phyloP scores from a whole-genome alignment of 2,888 invertebrate genomes.

The Trichopoda pennipes region DNA sequence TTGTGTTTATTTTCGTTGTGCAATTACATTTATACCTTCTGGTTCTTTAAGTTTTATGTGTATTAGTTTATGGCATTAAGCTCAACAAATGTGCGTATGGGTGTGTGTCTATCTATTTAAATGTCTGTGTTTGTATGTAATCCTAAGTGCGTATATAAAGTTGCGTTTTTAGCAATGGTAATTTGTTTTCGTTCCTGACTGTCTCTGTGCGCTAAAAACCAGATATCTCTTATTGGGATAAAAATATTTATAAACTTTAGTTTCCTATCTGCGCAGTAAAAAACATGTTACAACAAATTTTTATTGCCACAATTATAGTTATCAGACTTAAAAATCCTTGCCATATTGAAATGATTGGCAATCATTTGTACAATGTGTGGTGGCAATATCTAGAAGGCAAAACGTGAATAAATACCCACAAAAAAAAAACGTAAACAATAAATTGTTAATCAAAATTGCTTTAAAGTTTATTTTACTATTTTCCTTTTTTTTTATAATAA shows the following conservation, averaged over 20 bases:
- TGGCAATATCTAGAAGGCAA: too few species aligned
- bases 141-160: constrained; percentile 44
- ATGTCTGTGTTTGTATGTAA: not conserved
- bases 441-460: too few species aligned
- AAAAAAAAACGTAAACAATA: too few species aligned
- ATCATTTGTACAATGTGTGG: constrained; percentile 78
- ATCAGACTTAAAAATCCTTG: too few species aligned
- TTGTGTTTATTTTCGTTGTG: constrained; percentile 19
- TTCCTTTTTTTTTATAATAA: too few species aligned
- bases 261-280: constrained; percentile 24
- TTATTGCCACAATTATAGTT: too few species aligned
- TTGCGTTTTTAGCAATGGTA: constrained; percentile 58
- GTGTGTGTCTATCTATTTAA: not conserved
- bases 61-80: not conserved
- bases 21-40: constrained; percentile 50
- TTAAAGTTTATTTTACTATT: too few species aligned
- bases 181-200: constrained; percentile 28
- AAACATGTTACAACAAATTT: constrained; percentile 70
- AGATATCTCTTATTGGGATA: constrained; percentile 35
- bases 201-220: constrained; percentile 5
- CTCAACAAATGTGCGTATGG: constrained; percentile 21
- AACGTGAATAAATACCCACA: too few species aligned
- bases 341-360: constrained; percentile 72
- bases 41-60: constrained; percentile 25
- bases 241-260: constrained; percentile 24